Evolutionary conservation across 2,113 vertebrate genomes (phyloP), one percentile per base, ranked within the genome.

Genomic region (Brachyistius frenatus): DNA sequence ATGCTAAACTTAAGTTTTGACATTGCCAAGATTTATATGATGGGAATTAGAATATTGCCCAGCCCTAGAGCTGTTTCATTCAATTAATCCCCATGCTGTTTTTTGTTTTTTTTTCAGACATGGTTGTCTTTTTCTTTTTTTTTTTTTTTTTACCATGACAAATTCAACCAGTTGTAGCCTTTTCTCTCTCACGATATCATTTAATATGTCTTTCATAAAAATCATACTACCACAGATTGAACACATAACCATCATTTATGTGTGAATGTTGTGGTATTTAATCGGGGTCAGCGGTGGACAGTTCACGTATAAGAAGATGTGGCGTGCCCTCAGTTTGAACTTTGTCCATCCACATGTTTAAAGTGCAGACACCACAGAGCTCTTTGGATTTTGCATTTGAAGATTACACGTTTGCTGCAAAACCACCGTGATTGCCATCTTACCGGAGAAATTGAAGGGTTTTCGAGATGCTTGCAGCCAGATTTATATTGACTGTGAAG

Each of bases 341-440:
- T 63, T 61, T 70, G 16, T 36, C 39, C 41, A 41, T 82, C 61
- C 9, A 56, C 64, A 23, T 1, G 31, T 62, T 68, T 32, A 61
- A 64, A 15, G 61, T 75, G 31, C 65, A 72, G 66, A 67, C 23
- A 5, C 71, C 56, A 66, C 78, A 62, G 32, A 70, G 14, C 41
- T 61, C n/a, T 10, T 33, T 36, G 5, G 47, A 67, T 79, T 74
- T 39, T 64, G 35, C 15, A 7, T 70, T 75, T 31, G 58, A 58
- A 84, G 65, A 83, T 62, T 39, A 73, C 60, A 35, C 0, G 30
- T 78, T 80, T 50, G n/a, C 83, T 64, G 15, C 70, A 82, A 81
- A 85, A 50, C 46, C 33, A 32, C 63, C 41, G 54, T 67, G 68
- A 88, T 87, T 81, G 77, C 63, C 39, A 32, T 83, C 73, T 69